phyloP scores from a whole-genome alignment of 2,113 vertebrate genomes.

The Pedetes capensis region DNA sequence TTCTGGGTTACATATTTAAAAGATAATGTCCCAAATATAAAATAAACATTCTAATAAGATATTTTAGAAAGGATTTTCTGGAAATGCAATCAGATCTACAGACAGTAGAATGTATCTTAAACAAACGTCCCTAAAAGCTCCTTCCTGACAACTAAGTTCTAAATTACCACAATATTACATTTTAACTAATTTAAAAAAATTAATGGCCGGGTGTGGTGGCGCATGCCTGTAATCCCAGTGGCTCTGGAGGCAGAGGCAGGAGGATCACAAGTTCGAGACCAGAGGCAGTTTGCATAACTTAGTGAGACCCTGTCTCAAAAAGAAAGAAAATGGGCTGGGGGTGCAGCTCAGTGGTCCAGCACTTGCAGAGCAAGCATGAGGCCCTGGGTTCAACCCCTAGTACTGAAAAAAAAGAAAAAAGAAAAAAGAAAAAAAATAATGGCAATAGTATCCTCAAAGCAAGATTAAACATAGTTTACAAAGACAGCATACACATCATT shows the following conservation, averaged over 20 bases:
- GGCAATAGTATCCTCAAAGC: not conserved
- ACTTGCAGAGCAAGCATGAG: too few species aligned
- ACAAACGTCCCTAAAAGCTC: not conserved
- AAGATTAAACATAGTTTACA: slow-evolving; percentile 19
- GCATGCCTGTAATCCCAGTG: too few species aligned
- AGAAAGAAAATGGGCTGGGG: too few species aligned
- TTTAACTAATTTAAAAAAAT: not conserved
- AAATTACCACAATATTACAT: not conserved
- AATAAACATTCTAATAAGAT: slow-evolving; percentile 1
- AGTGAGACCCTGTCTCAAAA: too few species aligned
- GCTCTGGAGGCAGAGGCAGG: too few species aligned
- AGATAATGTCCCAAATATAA: slow-evolving; percentile 5
- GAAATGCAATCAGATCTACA: slow-evolving; percentile 33
- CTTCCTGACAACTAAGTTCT: not conserved
- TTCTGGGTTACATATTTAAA: slow-evolving; percentile 38
- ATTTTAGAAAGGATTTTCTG: not conserved
- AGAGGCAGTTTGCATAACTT: too few species aligned
- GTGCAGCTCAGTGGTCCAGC: too few species aligned
- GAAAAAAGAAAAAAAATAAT: slow-evolving; percentile 32
- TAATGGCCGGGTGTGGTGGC: too few species aligned
- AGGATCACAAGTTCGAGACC: too few species aligned
- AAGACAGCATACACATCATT: not conserved
- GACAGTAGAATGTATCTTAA: not conserved
- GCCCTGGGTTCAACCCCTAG: too few species aligned
- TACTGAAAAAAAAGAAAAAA: too few species aligned